These are phyloP conservation scores for Spilarctia lutea DNA, from an alignment of 2,888 invertebrate species.

Conservation along the genomic window DNA sequence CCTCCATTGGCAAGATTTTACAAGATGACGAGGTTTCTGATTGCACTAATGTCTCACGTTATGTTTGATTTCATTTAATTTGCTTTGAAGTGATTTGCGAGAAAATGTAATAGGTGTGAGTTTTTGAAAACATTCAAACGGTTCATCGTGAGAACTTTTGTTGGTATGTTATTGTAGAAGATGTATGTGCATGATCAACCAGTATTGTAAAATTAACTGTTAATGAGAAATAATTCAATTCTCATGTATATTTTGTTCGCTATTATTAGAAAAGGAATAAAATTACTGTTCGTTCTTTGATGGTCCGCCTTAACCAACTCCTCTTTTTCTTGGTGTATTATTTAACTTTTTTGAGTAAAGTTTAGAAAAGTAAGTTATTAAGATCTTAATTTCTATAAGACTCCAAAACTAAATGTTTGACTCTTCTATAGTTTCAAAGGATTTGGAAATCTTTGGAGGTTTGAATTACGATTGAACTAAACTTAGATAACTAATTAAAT, in stretches of 20 bases:
- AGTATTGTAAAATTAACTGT: not conserved
- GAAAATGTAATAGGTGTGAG: not conserved
- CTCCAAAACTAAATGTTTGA: not conserved
- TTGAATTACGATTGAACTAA: not conserved
- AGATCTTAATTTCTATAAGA: too few species aligned
- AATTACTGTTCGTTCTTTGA: not conserved
- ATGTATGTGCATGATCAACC: not conserved
- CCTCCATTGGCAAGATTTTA: too few species aligned
- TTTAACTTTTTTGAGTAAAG: not conserved
- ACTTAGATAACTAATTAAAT: too few species aligned
- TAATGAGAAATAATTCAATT: not conserved
- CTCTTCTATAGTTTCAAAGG: not conserved
- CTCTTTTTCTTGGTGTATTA: not conserved
- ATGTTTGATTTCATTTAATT: constrained; percentile 7
- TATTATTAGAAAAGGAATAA: not conserved
- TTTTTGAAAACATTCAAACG: not conserved
- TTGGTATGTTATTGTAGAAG: constrained; percentile 2
- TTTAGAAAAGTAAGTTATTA: too few species aligned
- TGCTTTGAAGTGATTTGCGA: not conserved
- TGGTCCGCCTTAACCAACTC: too few species aligned
- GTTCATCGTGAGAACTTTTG: constrained; percentile 7
- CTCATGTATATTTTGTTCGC: not conserved
- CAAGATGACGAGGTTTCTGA: not conserved
- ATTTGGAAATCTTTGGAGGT: not conserved
- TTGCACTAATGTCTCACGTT: not conserved